Percentiles rank a stretch among this genome's conserved stretches.
phyloP scores from a whole-genome alignment of 2,113 vertebrate genomes.

The Oreocharis arfaki region DNA sequence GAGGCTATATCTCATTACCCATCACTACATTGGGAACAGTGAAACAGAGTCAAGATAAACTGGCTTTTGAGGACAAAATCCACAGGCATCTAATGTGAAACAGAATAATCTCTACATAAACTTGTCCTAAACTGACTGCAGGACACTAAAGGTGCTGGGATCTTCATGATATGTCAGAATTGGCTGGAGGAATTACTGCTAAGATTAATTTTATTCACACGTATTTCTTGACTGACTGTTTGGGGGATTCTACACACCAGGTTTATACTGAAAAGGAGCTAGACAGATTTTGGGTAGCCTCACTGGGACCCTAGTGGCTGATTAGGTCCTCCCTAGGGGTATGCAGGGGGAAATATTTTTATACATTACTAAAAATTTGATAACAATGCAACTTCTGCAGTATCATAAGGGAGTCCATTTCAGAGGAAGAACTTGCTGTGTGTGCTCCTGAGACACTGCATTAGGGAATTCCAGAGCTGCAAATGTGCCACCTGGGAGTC shows the following conservation, averaged over 20 bases:
- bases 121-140: neutral
- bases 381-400: neutral
- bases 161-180: neutral
- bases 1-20: neutral
- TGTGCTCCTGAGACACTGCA: neutral
- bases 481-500: neutral
- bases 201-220: neutral
- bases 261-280: neutral
- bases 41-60: neutral
- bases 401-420: neutral
- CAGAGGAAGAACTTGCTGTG: neutral
- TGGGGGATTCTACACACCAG: neutral
- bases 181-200: neutral
- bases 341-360: neutral
- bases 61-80: neutral
- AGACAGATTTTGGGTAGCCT: neutral
- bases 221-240: neutral
- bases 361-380: neutral
- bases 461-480: neutral
- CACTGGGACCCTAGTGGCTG: neutral
- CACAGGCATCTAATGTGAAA: neutral
- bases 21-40: neutral
- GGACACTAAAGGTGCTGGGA: neutral
- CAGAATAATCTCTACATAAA: neutral
- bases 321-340: neutral